A percentile compares a stretch with the other conserved stretches of the same genome.
Conservation (phyloP, 92 coral and sea anemone genomes). For the Umimayanthus kanabou region DNA sequence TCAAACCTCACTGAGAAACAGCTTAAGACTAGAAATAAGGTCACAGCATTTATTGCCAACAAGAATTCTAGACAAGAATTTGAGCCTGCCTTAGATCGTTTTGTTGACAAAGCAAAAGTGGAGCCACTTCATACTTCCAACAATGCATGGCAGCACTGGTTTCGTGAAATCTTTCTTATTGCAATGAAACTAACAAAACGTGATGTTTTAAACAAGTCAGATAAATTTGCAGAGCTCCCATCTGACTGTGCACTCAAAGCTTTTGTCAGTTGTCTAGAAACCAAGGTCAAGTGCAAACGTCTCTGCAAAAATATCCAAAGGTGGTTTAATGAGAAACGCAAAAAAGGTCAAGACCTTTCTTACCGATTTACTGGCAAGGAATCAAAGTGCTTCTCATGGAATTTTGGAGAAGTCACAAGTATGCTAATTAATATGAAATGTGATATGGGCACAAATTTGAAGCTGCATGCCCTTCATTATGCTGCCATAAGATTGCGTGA, state of each 20-base stretch:
- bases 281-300: slow-evolving; percentile 44
- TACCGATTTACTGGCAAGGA: slow-evolving; percentile 15
- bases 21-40: slow-evolving; percentile 50
- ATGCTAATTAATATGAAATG: not conserved
- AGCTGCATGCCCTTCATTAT: not conserved
- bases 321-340: slow-evolving; percentile 16
- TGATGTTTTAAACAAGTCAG: slow-evolving; percentile 37
- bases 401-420: slow-evolving; percentile 13
- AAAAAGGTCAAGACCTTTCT: slow-evolving; percentile 15
- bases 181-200: slow-evolving; percentile 42
- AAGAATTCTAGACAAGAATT: slow-evolving; percentile 55
- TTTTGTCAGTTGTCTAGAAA: slow-evolving; percentile 48
- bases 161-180: slow-evolving; percentile 38
- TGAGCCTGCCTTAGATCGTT: slow-evolving; percentile 51
- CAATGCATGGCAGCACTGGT: slow-evolving; percentile 63
- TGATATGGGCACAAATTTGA: slow-evolving; percentile 2
- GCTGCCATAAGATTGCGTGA: slow-evolving; percentile 18
- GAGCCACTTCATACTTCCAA: slow-evolving; percentile 57
- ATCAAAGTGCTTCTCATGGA: slow-evolving; percentile 16
- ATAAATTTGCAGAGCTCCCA: slow-evolving; percentile 35
- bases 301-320: slow-evolving; percentile 47
- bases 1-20: slow-evolving; percentile 49
- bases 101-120: slow-evolving; percentile 55
- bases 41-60: slow-evolving; percentile 58
- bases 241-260: slow-evolving; percentile 35